A percentile compares a stretch with the other conserved stretches of the same genome.
These are phyloP conservation scores for Epizoanthus ramosus DNA, from an alignment of 92 coral and sea anemone genomes.

Conservation along the genomic window DNA sequence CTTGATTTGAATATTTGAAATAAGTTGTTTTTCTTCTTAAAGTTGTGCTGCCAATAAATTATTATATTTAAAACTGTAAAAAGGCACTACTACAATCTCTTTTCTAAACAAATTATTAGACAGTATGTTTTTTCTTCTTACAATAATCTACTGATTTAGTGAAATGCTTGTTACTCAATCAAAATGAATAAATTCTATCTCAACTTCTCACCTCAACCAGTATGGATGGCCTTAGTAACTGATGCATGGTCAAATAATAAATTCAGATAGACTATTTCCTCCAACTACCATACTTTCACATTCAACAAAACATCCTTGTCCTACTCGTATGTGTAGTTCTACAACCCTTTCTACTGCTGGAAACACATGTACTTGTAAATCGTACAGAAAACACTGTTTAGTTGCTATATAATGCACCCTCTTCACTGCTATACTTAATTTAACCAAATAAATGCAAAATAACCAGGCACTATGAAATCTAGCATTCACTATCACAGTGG, in stretches of 20 bases:
- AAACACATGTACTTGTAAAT: background rate
- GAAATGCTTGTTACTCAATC: background rate
- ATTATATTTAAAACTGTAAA: background rate
- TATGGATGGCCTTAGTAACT: slow-evolving; percentile 5
- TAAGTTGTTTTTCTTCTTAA: no score
- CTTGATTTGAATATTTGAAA: no score
- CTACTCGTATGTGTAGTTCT: background rate
- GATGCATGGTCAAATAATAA: background rate
- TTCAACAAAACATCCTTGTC: background rate
- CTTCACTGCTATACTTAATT: background rate
- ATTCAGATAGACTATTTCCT: background rate
- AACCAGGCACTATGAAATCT: slow-evolving; percentile 11
- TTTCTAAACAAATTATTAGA: background rate
- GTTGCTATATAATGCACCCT: background rate
- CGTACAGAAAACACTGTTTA: background rate
- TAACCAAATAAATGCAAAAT: slow-evolving; percentile 6
- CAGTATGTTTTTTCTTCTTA: background rate
- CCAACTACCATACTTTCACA: background rate
- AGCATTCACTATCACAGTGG: slow-evolving; percentile 27
- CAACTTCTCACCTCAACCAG: slow-evolving; percentile 24
- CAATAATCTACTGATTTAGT: background rate
- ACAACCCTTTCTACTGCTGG: no score
- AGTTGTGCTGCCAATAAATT: no score
- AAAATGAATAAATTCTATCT: background rate
- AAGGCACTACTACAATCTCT: background rate